These are phyloP conservation scores for Odobenus rosmarus DNA, from an alignment of 2,113 vertebrate genomes.

Conservation along the genomic window DNA sequence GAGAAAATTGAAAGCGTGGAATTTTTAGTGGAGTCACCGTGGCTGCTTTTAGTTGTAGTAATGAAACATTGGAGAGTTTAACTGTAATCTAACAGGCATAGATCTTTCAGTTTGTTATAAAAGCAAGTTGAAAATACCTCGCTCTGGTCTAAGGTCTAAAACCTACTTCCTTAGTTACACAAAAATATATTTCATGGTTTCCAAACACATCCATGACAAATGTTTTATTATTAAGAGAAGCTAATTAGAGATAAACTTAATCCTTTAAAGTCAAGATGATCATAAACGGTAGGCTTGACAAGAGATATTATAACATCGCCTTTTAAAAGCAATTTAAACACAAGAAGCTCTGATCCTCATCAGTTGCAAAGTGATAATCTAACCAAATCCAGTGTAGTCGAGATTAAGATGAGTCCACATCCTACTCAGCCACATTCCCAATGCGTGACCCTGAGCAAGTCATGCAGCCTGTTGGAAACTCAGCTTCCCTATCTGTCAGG, in stretches of 20 bases:
- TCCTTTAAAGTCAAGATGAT: not conserved
- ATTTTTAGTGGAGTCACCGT: not conserved
- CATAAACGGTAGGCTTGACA: not conserved
- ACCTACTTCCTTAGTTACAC: not conserved
- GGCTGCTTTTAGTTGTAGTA: not conserved
- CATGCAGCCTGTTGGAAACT: not conserved
- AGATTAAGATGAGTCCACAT: not conserved
- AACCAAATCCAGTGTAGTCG: not conserved
- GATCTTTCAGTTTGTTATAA: not conserved
- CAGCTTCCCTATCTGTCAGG: not conserved
- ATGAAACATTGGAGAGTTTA: not conserved
- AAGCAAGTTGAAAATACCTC: not conserved
- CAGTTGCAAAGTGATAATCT: not conserved
- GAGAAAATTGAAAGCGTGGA: slow-evolving; percentile 31
- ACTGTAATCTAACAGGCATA: not conserved
- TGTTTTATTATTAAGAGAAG: not conserved
- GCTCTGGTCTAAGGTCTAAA: not conserved
- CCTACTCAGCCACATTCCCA: not conserved
- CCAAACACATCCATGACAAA: not conserved
- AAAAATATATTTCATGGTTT: not conserved
- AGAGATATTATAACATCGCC: not conserved
- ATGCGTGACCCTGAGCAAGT: not conserved
- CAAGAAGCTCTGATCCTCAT: not conserved
- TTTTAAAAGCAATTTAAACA: not conserved
- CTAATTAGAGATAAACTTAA: not conserved